These are phyloP conservation scores for Heliconius hortense DNA, from an alignment of 2,888 invertebrate species.

Conservation along the genomic window DNA sequence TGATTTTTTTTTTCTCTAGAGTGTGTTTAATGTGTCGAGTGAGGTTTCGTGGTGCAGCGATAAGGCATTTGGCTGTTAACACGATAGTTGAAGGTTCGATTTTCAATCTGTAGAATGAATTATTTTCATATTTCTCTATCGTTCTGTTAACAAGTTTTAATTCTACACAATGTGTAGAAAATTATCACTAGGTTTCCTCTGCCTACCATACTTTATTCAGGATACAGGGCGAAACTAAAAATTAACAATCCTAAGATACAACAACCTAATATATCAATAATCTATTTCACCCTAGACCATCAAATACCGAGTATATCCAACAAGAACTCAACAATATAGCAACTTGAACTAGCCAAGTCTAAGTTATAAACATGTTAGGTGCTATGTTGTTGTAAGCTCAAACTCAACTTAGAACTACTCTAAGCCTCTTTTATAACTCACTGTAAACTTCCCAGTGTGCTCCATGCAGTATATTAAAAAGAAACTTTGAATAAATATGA, in stretches of 20 bases:
- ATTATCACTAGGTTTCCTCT: too few species aligned
- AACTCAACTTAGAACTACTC: slow-evolving; percentile 16
- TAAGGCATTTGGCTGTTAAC: background rate
- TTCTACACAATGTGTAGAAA: background rate
- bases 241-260: too few species aligned
- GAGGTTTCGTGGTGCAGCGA: too few species aligned
- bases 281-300: too few species aligned
- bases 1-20: background rate
- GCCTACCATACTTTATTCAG: too few species aligned
- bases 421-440: slow-evolving; percentile 21
- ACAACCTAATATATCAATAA: too few species aligned
- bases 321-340: slow-evolving; percentile 14
- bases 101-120: too few species aligned
- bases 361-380: slow-evolving; percentile 30
- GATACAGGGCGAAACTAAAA: too few species aligned
- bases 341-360: slow-evolving; percentile 16
- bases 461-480: slow-evolving; percentile 20
- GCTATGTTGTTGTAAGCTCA: slow-evolving; percentile 26
- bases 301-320: background rate
- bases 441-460: slow-evolving; percentile 13
- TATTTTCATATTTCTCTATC: too few species aligned
- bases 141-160: too few species aligned
- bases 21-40: background rate
- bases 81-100: background rate
- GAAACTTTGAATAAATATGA: slow-evolving; percentile 21